Evolutionary conservation across 2,888 invertebrate species (phyloP).

Genomic region (Eupelmus urozonus): DNA sequence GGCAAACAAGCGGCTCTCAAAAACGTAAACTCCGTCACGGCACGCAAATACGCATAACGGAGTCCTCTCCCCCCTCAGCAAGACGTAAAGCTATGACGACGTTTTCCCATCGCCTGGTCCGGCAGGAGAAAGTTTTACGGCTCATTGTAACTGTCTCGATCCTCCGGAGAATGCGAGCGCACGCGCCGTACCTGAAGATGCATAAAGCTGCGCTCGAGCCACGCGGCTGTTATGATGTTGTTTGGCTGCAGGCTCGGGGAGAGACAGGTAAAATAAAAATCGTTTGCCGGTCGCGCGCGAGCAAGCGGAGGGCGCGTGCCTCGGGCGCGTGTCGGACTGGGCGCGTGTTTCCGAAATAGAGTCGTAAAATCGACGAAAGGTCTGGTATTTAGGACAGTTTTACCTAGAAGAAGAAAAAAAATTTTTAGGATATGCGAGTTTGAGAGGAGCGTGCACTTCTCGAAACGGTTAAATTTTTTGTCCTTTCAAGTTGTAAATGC

Average conservation of each 20-base stretch:
- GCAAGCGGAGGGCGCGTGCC: conserved; percentile 21
- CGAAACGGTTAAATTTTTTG: conserved; percentile 37
- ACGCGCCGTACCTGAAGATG: neutral
- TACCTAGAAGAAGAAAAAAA: conserved; percentile 16
- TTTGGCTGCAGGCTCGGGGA: neutral
- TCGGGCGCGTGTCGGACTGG: conserved; percentile 18
- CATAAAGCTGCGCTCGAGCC: conserved; percentile 11
- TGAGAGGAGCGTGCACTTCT: neutral
- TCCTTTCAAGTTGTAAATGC: conserved; percentile 2
- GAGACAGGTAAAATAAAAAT: conserved; percentile 43
- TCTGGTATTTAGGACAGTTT: conserved; percentile 26
- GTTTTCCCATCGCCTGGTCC: conserved; percentile 3
- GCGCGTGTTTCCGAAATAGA: conserved; percentile 36
- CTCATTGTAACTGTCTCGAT: conserved; percentile 39
- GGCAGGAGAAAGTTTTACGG: conserved; percentile 63
- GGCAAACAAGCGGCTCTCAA: conserved; percentile 36
- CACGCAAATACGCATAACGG: conserved; percentile 34
- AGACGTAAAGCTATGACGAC: conserved; percentile 9
- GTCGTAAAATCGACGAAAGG: conserved; percentile 49
- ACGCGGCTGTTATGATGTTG: conserved; percentile 25
- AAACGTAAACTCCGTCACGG: conserved; percentile 53
- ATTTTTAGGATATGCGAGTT: neutral
- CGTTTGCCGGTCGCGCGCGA: neutral
- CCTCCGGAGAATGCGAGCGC: neutral
- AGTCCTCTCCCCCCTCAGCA: neutral